These are phyloP conservation scores for Caenorhabditis inopinata DNA, from an alignment of 1,140 invertebrate species.

Conservation along the genomic window DNA sequence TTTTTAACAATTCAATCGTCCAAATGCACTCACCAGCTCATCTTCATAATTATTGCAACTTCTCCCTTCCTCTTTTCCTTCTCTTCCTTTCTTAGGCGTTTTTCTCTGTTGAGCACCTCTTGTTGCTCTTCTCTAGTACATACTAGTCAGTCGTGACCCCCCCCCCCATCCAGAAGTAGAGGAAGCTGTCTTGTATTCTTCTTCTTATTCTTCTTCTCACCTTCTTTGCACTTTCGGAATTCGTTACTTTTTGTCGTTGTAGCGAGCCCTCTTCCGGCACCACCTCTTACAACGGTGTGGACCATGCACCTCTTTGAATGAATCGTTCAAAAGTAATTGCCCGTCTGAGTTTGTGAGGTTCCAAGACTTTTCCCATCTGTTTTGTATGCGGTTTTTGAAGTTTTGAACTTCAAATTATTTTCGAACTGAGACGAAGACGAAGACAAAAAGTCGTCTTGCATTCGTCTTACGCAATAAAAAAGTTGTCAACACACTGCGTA, in stretches of 20 bases:
- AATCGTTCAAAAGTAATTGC: constrained; percentile 12
- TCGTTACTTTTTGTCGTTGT: constrained; percentile 22
- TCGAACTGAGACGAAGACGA: too few relatives aligned
- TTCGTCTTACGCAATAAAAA: too few relatives aligned
- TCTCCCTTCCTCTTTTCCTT: background rate
- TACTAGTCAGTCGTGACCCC: constrained; percentile 19
- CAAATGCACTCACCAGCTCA: background rate
- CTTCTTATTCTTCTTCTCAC: background rate
- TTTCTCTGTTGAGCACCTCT: constrained; percentile 13
- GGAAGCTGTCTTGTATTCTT: background rate
- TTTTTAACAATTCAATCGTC: background rate
- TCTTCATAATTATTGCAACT: constrained; percentile 29
- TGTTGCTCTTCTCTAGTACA: constrained; percentile 29
- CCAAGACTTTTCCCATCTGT: too few relatives aligned
- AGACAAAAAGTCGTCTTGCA: too few relatives aligned
- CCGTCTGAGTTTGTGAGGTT: too few relatives aligned
- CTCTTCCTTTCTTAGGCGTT: constrained; percentile 1
- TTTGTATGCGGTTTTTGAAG: too few relatives aligned
- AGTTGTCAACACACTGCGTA: too few relatives aligned
- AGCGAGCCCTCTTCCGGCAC: background rate
- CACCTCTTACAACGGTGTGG: background rate
- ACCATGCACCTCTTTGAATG: background rate
- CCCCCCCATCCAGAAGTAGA: background rate
- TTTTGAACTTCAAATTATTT: too few relatives aligned
- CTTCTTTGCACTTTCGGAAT: constrained; percentile 26